A percentile compares a stretch with the other conserved stretches of the same genome.
phyloP scores from a whole-genome alignment of 2,797 vertebrate species.

The Karalla daura region DNA sequence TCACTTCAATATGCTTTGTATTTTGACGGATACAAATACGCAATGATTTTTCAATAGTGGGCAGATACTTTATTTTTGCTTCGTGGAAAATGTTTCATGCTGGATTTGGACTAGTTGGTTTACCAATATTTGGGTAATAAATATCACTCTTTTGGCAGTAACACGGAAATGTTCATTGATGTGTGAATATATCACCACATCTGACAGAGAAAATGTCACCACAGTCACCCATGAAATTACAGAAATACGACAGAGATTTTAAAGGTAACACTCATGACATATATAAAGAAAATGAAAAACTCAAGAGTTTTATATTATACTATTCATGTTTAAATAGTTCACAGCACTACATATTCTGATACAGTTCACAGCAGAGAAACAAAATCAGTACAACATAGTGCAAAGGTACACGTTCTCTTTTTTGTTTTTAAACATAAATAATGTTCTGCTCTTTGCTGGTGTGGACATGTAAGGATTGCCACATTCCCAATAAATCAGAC shows the following conservation, averaged over 20 bases:
- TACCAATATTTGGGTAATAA: slow-evolving; percentile 68
- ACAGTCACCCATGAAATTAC: slow-evolving; percentile 80
- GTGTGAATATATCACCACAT: slow-evolving; percentile 78
- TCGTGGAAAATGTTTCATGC: slow-evolving; percentile 50
- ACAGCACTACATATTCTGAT: slow-evolving; percentile 84
- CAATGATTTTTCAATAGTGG: slow-evolving; percentile 22
- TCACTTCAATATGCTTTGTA: slow-evolving; percentile 37
- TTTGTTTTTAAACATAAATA: slow-evolving; percentile 71
- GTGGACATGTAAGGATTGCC: slow-evolving; percentile 69
- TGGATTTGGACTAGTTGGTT: slow-evolving; percentile 42
- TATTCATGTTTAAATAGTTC: slow-evolving; percentile 76
- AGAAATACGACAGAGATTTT: slow-evolving; percentile 82
- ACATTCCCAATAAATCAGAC: slow-evolving; percentile 81
- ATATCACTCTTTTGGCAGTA: slow-evolving; percentile 85
- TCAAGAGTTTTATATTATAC: slow-evolving; percentile 84
- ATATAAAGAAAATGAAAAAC: slow-evolving; percentile 81
- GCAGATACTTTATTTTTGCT: slow-evolving; percentile 39
- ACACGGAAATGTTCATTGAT: slow-evolving; percentile 80
- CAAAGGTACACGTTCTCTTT: slow-evolving; percentile 80
- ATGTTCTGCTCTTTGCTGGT: slow-evolving; percentile 69
- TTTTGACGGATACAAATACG: slow-evolving; percentile 23
- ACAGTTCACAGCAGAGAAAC: slow-evolving; percentile 82
- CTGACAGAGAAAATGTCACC: slow-evolving; percentile 45
- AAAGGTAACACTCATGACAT: slow-evolving; percentile 75
- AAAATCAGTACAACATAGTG: slow-evolving; percentile 85